Conservation (phyloP, 2,797 vertebrate genomes). For the Gallinago solitaria region DNA sequence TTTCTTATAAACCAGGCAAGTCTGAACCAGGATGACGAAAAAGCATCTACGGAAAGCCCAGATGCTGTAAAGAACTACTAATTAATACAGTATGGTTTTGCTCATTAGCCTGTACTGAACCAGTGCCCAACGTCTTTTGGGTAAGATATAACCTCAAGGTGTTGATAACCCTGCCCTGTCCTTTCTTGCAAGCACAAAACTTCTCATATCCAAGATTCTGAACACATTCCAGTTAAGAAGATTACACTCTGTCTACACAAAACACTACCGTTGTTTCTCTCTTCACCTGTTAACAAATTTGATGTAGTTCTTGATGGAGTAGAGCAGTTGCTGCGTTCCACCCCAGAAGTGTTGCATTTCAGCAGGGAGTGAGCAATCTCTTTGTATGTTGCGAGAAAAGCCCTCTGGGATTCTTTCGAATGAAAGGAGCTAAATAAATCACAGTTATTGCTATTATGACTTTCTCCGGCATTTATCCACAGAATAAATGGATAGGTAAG, state of each 20-base stretch:
- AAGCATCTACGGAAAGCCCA: neutral
- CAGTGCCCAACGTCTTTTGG: neutral
- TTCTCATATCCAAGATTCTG: neutral
- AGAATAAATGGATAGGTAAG: slow-evolving; percentile 60
- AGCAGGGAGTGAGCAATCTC: slow-evolving; percentile 54
- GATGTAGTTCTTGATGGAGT: neutral
- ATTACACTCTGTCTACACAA: neutral
- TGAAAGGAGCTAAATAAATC: slow-evolving; percentile 62
- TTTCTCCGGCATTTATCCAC: slow-evolving; percentile 51
- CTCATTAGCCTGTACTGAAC: neutral
- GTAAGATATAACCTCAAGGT: neutral
- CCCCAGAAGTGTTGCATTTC: slow-evolving; percentile 53
- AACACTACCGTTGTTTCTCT: neutral
- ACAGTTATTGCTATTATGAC: slow-evolving; percentile 52
- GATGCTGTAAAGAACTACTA: neutral
- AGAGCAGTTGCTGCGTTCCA: slow-evolving; percentile 31
- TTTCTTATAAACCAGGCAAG: neutral
- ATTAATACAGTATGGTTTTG: neutral
- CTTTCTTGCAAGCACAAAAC: neutral
- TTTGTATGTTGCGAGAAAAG: slow-evolving; percentile 62
- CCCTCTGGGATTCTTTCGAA: slow-evolving; percentile 62
- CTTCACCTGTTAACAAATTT: slow-evolving; percentile 45
- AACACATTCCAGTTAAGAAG: neutral
- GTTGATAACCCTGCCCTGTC: neutral
- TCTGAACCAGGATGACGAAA: neutral